Evolutionary conservation across 1,140 invertebrate genomes (phyloP).

Genomic region (Drosophila jambulina): DNA sequence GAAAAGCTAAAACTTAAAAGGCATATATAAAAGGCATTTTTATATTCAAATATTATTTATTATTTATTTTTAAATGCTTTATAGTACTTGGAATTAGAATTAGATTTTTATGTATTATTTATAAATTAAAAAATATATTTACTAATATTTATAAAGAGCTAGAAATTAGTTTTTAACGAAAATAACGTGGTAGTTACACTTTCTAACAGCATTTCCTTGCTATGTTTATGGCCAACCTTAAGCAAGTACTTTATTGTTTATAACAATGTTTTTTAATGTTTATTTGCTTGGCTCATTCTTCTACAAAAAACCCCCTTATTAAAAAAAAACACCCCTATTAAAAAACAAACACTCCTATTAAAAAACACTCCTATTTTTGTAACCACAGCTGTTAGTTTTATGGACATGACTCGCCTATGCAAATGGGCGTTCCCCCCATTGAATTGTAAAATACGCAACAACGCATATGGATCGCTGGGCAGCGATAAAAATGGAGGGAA

Average conservation of each 20-base stretch:
- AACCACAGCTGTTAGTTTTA: slow-evolving; percentile 20
- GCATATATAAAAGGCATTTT: too few relatives aligned
- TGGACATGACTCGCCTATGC: slow-evolving; percentile 65
- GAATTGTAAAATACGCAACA: slow-evolving; percentile 76
- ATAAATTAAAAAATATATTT: not conserved
- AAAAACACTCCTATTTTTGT: not conserved
- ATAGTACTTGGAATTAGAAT: too few relatives aligned
- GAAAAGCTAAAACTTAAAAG: too few relatives aligned
- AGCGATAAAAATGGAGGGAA: slow-evolving; percentile 1
- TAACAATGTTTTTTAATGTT: not conserved
- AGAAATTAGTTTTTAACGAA: too few relatives aligned
- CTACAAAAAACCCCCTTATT: too few relatives aligned
- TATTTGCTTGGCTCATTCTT: not conserved
- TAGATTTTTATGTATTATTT: not conserved
- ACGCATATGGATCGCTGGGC: slow-evolving; percentile 53
- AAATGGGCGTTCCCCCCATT: slow-evolving; percentile 65
- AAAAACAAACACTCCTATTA: slow-evolving; percentile 1
- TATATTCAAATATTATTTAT: too few relatives aligned
- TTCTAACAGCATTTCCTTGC: not conserved
- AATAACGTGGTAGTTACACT: too few relatives aligned
- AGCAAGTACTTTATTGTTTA: too few relatives aligned
- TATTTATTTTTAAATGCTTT: too few relatives aligned
- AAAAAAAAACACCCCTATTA: not conserved
- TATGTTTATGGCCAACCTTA: not conserved
- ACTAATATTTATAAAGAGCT: not conserved